Evolutionary conservation across 1,140 invertebrate genomes (phyloP), one percentile per base, ranked within the genome.

Genomic region (Atta texana): DNA sequence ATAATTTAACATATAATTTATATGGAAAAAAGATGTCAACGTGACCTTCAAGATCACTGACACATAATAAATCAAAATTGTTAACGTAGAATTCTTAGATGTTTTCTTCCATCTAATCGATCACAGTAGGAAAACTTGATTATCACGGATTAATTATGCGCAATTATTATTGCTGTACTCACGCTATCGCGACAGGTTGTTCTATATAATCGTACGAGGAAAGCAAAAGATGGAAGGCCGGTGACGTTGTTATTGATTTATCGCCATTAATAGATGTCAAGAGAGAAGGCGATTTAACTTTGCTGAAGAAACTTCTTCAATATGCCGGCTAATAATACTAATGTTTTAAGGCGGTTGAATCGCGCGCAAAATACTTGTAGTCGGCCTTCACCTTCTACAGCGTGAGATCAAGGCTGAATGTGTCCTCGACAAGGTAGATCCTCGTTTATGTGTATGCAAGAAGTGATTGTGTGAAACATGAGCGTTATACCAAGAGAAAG

Each of bases 381-480:
- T 34, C 86, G 90, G 69, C 90, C 90, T 91, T 91, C 90, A 89
- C 88, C 90, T 91, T 91, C 86, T 57, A 49, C 31, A 5, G 57
- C 53, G 86, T 55, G 78, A 88, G 90, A 91, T 91, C 90, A 91
- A 87, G 86, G 85, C 85, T 91, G 88, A 82, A 88, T 89, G 88
- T 88, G 89, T 88, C 55, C 57, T 72, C 66, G 18, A 39, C n/a
- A 72, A 59, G 66, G 34, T 66, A 69, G 77, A 81, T 55, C 12
- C 21, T 57, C 78, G 34, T 44, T 66, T 80, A 66, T 57, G 53
- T 57, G 16, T 39, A 28, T 18, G 18, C 14, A 71, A 71, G 31
- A 81, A 69, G 49, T 55, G 49, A 5, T 18, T 49, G 75, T 49
- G 57, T 49, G 39, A 72, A 59, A 16, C 24, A 51, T 61, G 39